Percentiles rank a stretch among this genome's conserved stretches.
Conservation (phyloP, 2,113 vertebrate genomes). For the Pseudonaja textilis region DNA sequence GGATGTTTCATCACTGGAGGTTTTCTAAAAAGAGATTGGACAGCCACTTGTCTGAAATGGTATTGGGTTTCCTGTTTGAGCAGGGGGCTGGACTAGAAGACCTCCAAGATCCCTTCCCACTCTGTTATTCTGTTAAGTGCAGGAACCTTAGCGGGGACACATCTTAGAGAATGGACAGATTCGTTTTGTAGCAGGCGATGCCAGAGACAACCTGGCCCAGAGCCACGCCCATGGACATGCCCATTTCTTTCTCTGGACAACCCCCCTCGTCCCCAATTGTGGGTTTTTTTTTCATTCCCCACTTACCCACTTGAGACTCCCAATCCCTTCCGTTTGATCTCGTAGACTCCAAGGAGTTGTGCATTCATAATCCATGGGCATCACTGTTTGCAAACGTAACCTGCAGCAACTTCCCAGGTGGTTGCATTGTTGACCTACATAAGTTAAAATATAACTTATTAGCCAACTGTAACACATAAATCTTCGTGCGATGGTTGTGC, state of each 20-base stretch:
- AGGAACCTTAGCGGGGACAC: background rate
- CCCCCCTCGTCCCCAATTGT: background rate
- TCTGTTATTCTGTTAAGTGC: background rate
- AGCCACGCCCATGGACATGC: background rate
- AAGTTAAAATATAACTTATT: background rate
- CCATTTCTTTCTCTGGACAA: background rate
- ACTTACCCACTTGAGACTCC: background rate
- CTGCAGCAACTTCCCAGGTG: background rate
- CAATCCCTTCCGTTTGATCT: background rate
- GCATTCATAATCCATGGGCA: background rate
- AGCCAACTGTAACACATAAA: background rate
- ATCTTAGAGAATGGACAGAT: background rate
- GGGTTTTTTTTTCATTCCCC: background rate
- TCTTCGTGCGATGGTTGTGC: background rate
- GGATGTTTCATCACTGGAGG: background rate
- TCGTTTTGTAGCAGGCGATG: background rate
- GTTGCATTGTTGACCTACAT: background rate
- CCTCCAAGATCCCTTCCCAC: background rate
- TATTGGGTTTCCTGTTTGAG: too few relatives aligned
- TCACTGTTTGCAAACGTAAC: background rate
- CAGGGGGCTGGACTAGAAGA: background rate
- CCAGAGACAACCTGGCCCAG: background rate
- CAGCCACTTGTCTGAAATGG: too few relatives aligned
- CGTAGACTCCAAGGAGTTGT: background rate
- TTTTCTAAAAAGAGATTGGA: background rate